Evolutionary conservation across 2,888 invertebrate species (phyloP), one percentile per base, ranked within the genome.

Genomic region (Andrena flavipes): DNA sequence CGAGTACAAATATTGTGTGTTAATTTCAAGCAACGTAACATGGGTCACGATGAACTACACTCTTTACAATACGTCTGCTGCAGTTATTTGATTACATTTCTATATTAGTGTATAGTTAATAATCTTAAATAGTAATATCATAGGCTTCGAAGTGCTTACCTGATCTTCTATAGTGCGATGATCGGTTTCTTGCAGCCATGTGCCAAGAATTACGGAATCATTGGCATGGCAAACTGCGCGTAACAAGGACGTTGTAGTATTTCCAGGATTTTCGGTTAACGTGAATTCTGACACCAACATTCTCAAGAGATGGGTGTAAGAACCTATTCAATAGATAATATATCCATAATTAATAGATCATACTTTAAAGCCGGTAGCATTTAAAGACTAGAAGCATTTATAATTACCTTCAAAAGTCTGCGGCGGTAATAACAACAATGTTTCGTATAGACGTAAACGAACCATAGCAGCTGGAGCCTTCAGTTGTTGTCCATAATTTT

Each of bases 161-260:
- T 99, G 99, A 95, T 99, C 99, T 94, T 99, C 99, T 87, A 99
- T 98, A 64, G 97, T 97, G 82, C 98, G 97, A 94, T 99, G 99
- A 94, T 99, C 99, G 0, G 98, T 99, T 93, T 99, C 99, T 93
- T 98, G 98, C 56, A 99, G 95, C 98, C 99, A 99, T 68, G 98
- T 98, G 13, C 99, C 99, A 49, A 99, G 95, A 74, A 99, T 97
- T 59, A 99, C 97, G 0, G 98, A 98, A 94, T 98, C 98, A 91
- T 98, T 97, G 7, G 97, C 96, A 92, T 98, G 97, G 90, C 98
- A 98, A 79, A 98, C 96, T n/a, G 96, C 95, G 64, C 97, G 95
- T 82, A 98, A 94, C 84, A 97, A 95, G 0, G 98, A 98, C 26
- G 97, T 98, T 0, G 98, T 97, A 2, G 98, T 99, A 89, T 98